phyloP scores from a whole-genome alignment of 2,113 vertebrate genomes.

The Xiphophorus hellerii region DNA sequence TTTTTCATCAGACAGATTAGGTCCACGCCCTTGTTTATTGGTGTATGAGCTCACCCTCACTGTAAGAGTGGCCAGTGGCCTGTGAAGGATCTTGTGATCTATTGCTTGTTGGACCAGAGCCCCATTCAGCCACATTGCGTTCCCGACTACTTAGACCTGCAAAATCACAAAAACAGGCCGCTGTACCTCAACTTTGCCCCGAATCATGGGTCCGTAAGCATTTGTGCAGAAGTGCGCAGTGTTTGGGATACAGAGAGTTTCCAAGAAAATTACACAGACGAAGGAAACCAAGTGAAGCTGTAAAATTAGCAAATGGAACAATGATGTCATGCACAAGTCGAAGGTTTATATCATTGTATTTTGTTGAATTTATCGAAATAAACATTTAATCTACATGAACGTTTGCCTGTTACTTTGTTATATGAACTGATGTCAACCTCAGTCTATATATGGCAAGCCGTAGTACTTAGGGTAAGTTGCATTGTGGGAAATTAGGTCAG shows the following conservation, averaged over 20 bases:
- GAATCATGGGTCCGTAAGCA: constrained; percentile 5
- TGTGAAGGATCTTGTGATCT: constrained; percentile 44
- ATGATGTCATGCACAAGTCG: constrained; percentile 54
- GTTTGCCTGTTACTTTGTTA: neutral
- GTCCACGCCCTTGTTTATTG: constrained; percentile 68
- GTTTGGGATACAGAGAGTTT: neutral
- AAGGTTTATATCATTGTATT: constrained; percentile 23
- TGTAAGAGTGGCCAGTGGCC: constrained; percentile 48
- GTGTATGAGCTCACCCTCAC: constrained; percentile 62
- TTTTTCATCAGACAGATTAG: constrained; percentile 49
- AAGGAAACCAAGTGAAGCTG: constrained; percentile 46
- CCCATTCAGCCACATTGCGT: constrained; percentile 4
- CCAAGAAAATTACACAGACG: constrained; percentile 22
- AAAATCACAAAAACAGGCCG: constrained; percentile 46
- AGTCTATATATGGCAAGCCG: neutral
- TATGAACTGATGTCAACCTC: neutral
- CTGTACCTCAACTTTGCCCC: constrained; percentile 34
- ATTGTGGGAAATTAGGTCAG: too few species aligned
- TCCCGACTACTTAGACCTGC: constrained; percentile 31
- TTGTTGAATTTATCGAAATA: neutral
- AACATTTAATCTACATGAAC: neutral
- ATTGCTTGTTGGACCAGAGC: constrained; percentile 28
- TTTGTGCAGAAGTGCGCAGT: neutral
- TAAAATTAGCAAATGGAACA: constrained; percentile 59
- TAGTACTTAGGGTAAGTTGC: too few species aligned